Percentiles rank a stretch among this genome's conserved stretches.
These are phyloP conservation scores for Osmerus mordax DNA, from an alignment of 2,113 vertebrate genomes.

Conservation along the genomic window DNA sequence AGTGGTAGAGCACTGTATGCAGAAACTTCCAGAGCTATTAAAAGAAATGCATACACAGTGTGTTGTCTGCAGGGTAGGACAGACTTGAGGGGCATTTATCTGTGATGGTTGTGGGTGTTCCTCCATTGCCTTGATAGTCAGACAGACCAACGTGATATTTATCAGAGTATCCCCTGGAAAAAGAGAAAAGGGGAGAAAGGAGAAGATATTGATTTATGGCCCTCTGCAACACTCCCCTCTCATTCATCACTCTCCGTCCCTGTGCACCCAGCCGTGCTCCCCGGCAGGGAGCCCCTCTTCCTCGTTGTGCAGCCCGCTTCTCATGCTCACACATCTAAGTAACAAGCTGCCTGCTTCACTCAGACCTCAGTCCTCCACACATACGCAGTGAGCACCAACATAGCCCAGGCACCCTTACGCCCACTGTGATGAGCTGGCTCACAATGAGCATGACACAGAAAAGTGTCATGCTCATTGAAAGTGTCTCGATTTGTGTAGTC, in stretches of 20 bases:
- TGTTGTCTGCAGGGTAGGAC: no score
- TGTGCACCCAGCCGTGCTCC: conserved; percentile 42
- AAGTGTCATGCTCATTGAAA: no score
- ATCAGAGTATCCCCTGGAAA: conserved; percentile 40
- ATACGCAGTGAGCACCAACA: conserved; percentile 28
- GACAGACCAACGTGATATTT: conserved; percentile 47
- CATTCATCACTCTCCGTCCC: conserved; percentile 69
- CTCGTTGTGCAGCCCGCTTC: conserved; percentile 33
- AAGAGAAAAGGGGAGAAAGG: conserved; percentile 46
- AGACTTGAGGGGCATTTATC: conserved; percentile 5
- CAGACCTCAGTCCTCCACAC: conserved; percentile 30
- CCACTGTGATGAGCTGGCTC: conserved; percentile 44
- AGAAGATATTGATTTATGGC: conserved; percentile 69
- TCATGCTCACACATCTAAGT: conserved; percentile 44
- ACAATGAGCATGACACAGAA: conserved; percentile 4
- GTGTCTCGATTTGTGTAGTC: conserved; percentile 23
- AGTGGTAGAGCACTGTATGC: conserved; percentile 53
- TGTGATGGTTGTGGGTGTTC: conserved; percentile 41
- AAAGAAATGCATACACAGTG: no score
- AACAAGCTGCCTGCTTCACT: conserved; percentile 50
- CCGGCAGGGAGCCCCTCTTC: conserved; percentile 46
- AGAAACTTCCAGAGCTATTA: conserved; percentile 3
- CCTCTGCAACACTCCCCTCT: conserved; percentile 53
- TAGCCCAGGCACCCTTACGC: conserved; percentile 37
- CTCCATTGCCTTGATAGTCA: conserved; percentile 57